Base-by-base conservation (phyloP, 2,113 vertebrate genomes). In the Xerus inauris region DNA sequence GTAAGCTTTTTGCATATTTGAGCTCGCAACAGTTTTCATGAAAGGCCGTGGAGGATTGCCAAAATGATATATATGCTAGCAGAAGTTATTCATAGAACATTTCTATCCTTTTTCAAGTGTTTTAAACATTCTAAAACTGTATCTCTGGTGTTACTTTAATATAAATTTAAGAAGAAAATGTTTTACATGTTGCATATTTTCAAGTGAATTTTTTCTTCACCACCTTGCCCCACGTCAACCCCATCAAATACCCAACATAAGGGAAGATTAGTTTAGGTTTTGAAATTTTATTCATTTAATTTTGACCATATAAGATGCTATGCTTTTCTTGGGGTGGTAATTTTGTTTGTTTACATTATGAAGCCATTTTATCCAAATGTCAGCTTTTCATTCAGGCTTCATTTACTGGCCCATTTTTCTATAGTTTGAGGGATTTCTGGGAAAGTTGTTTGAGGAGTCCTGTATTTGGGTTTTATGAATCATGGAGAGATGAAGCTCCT, bases 161-260 rank as follows among this genome's bases (percentile, higher is more conserved):
- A 65, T 76, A 69, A 89, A 83, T 71, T 92, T 83, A 84, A 95
- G 80, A 59, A 75, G 47, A 95, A 94, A 97, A 79, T 89, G 22
- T 91, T 86, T 40, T 3, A 64, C 10, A 71, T 54, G 3, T 84
- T 88, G 64, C 42, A 89, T 73, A 95, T 90, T 96, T 97, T 72
- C 20, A 93, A 95, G 59, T 77, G 13, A 64, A 87, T 9, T 40
- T 11, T 87, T 85, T 71, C 57, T 62, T 94, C 57, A 89, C 51
- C 17, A 6, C 32, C 1, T 45, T 35, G 5, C 26, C 3, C 0
- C 35, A 80, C 22, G 9, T 10, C 24, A 62, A 62, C 12, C 24
- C 19, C 10, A 7, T 13, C 32, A 75, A 91, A 71, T 83, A 85
- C n/a, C 77, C 32, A 93, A 40, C 10, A 59, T 71, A 45, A 85